These are phyloP conservation scores for Lutraria lutraria DNA, from an alignment of 2,888 invertebrate genomes.

Conservation along the genomic window DNA sequence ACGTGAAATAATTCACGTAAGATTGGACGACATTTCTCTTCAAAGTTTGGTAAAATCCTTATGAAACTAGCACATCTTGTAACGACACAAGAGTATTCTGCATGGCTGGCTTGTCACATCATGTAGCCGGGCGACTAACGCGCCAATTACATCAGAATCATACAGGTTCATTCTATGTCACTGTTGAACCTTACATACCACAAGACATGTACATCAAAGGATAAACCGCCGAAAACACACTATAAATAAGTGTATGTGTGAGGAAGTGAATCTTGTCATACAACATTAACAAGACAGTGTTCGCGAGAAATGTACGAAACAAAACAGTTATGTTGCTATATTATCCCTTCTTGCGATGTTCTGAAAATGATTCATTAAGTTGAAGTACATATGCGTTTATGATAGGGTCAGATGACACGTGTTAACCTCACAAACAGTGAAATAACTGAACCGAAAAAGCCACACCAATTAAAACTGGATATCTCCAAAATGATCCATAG, in stretches of 20 bases:
- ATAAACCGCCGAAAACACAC: background rate
- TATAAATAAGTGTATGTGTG: background rate
- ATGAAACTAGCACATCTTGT: too few species aligned
- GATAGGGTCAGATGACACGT: too few species aligned
- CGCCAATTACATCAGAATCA: slow-evolving; percentile 4
- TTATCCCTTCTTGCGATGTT: background rate
- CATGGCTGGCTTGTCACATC: background rate
- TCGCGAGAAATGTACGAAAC: slow-evolving; percentile 32
- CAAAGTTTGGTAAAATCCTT: too few species aligned
- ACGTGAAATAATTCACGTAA: too few species aligned
- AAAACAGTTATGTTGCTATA: slow-evolving; percentile 19
- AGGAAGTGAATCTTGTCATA: slow-evolving; percentile 12
- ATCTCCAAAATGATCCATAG: too few species aligned
- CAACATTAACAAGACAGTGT: slow-evolving; percentile 1
- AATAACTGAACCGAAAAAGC: too few species aligned
- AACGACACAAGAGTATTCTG: background rate
- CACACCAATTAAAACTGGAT: too few species aligned
- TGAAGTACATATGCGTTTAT: background rate
- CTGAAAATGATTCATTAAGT: background rate
- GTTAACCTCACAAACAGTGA: too few species aligned
- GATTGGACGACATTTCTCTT: too few species aligned
- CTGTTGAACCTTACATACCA: background rate
- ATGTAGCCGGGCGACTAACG: background rate
- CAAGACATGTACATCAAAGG: background rate
- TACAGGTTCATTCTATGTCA: background rate